These are phyloP conservation scores for Pseudorhiza aurosa DNA, from an alignment of 30 jellyfish, hydroid and myxozoan species.

Conservation along the genomic window DNA sequence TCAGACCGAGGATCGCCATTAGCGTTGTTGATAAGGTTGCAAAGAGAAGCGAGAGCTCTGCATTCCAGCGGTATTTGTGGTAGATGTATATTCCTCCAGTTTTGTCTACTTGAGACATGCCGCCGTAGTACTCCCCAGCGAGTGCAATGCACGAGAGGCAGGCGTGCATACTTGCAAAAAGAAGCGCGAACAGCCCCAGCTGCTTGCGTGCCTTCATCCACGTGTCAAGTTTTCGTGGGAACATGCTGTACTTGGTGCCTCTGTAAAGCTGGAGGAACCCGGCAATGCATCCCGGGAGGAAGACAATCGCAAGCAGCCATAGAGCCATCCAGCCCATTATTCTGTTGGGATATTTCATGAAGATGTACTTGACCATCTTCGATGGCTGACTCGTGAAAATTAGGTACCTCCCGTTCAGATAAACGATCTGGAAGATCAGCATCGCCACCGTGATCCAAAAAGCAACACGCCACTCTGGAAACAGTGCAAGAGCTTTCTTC, in stretches of 20 bases:
- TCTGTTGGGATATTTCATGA: slow-evolving; percentile 5
- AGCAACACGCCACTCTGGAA: slow-evolving; percentile 82
- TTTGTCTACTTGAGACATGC: slow-evolving; percentile 12
- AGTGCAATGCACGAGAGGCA: slow-evolving; percentile 63
- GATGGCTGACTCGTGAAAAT: slow-evolving; percentile 15
- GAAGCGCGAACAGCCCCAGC: slow-evolving; percentile 71
- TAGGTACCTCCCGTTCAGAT: slow-evolving; percentile 17
- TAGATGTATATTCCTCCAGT: slow-evolving; percentile 36
- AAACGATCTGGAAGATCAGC: slow-evolving; percentile 18
- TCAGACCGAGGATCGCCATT: slow-evolving; percentile 70
- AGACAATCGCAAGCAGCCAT: slow-evolving; percentile 58
- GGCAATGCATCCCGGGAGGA: slow-evolving; percentile 81
- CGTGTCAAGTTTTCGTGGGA: slow-evolving; percentile 81
- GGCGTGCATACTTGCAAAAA: slow-evolving; percentile 69
- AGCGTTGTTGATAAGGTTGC: slow-evolving; percentile 71
- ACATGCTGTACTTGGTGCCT: slow-evolving; percentile 77
- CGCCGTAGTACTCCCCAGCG: slow-evolving; percentile 64
- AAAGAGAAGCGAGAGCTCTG: slow-evolving; percentile 67
- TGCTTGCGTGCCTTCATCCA: slow-evolving; percentile 92
- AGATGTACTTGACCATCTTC: not conserved
- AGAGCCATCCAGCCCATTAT: slow-evolving; percentile 70
- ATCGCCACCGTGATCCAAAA: slow-evolving; percentile 46
- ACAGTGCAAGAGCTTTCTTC: slow-evolving; percentile 54
- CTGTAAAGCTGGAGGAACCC: slow-evolving; percentile 70
- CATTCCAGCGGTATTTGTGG: slow-evolving; percentile 55